These are phyloP conservation scores for Alethe castanea DNA, from an alignment of 2,113 vertebrate species.

Conservation along the genomic window DNA sequence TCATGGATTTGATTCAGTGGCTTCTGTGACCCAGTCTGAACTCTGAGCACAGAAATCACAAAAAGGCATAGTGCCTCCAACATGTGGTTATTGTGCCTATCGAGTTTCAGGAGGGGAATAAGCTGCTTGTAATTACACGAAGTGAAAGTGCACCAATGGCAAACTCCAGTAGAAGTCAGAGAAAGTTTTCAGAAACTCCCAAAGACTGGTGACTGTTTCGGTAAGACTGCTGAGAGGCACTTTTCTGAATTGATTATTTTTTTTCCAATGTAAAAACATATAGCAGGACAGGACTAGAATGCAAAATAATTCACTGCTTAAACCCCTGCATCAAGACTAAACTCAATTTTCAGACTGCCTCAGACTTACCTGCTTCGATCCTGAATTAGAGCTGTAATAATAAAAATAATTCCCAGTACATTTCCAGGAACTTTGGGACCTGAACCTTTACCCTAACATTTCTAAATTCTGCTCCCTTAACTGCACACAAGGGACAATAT, in stretches of 20 bases:
- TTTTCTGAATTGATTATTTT: neutral
- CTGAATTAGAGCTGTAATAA: neutral
- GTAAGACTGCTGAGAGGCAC: neutral
- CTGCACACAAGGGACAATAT: neutral
- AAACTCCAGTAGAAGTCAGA: neutral
- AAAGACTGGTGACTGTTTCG: neutral
- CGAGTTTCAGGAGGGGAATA: neutral
- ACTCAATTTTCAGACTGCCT: neutral
- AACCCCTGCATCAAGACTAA: neutral
- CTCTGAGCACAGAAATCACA: neutral
- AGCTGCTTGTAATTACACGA: neutral
- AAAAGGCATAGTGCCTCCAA: neutral
- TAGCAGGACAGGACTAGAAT: neutral
- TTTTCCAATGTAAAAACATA: neutral
- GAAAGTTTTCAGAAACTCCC: neutral
- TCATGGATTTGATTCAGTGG: neutral
- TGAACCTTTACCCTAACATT: neutral
- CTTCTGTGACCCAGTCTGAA: neutral
- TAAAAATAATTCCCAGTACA: neutral
- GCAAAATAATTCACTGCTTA: neutral
- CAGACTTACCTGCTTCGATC: neutral
- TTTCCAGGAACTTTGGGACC: neutral
- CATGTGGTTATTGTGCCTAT: neutral
- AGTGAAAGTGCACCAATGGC: neutral
- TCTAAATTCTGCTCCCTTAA: neutral